Percentiles rank a stretch among this genome's conserved stretches.
Evolutionary conservation across 92 coral and sea anemone genomes (phyloP).

Genomic region (Isaurus tuberculatus): DNA sequence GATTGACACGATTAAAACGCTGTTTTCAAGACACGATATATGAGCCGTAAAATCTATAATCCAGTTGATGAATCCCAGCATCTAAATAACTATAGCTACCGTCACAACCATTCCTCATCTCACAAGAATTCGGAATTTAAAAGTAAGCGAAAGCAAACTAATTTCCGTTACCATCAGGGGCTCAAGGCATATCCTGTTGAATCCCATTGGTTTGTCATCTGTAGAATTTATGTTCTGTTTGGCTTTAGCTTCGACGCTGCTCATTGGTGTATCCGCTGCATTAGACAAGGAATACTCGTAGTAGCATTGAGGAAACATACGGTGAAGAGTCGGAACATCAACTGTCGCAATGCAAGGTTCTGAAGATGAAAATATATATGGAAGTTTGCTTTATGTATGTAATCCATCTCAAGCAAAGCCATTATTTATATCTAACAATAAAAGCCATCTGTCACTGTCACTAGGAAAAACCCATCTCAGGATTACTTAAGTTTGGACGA

Average conservation of each 20-base stretch:
- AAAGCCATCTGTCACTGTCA: too few species aligned
- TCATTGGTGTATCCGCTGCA: constrained; percentile 28
- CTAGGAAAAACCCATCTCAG: too few species aligned
- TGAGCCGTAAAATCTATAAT: too few species aligned
- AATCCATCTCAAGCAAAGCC: too few species aligned
- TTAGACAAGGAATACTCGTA: constrained; percentile 26
- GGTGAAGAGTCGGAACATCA: constrained; percentile 14
- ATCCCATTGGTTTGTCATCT: constrained; percentile 37
- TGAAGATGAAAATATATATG: not conserved
- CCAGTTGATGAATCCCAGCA: too few species aligned
- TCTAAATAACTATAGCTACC: too few species aligned
- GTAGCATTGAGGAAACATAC: constrained; percentile 25
- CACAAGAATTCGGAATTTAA: too few species aligned
- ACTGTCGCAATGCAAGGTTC: constrained; percentile 33
- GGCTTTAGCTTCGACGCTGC: not conserved
- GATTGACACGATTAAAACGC: too few species aligned
- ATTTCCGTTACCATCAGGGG: constrained; percentile 27
- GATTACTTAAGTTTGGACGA: too few species aligned
- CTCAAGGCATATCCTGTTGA: constrained; percentile 33
- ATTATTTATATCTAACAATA: too few species aligned
- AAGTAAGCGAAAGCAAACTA: not conserved
- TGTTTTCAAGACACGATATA: too few species aligned
- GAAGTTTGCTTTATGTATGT: not conserved
- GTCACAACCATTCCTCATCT: too few species aligned
- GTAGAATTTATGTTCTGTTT: constrained; percentile 2